These are phyloP conservation scores for Helicoverpa armigera DNA, from an alignment of 1,140 invertebrate species.

Conservation along the genomic window DNA sequence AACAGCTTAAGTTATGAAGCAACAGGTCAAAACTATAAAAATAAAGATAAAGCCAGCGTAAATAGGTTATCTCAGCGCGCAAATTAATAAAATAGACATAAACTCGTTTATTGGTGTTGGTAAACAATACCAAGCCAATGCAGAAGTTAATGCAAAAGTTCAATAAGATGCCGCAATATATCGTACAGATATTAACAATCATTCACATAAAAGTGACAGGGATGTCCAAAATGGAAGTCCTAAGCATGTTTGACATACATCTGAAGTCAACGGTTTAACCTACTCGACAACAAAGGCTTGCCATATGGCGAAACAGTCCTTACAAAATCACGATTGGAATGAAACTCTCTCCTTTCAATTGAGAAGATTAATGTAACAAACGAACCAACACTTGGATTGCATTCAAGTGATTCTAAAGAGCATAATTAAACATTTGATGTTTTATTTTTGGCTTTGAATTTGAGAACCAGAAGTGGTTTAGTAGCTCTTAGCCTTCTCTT, in stretches of 20 bases:
- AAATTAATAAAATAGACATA: slow-evolving; percentile 30
- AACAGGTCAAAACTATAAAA: neutral
- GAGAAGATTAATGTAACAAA: slow-evolving; percentile 34
- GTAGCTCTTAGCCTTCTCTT: slow-evolving; percentile 10
- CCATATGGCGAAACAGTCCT: slow-evolving; percentile 40
- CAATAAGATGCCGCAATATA: neutral
- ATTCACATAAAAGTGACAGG: too few relatives aligned
- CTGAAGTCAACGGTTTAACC: neutral
- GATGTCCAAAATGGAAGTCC: neutral
- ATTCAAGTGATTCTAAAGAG: slow-evolving; percentile 43
- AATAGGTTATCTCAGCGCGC: slow-evolving; percentile 14
- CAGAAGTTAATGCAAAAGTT: neutral
- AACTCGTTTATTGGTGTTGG: neutral
- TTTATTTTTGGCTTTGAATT: slow-evolving; percentile 41
- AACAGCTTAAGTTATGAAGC: neutral
- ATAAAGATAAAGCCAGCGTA: neutral
- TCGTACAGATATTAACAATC: too few relatives aligned
- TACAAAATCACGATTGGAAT: neutral
- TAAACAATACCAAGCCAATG: neutral
- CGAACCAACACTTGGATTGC: slow-evolving; percentile 1
- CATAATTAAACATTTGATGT: slow-evolving; percentile 36
- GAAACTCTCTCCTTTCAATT: slow-evolving; percentile 29
- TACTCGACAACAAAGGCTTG: slow-evolving; percentile 5
- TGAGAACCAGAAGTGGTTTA: slow-evolving; percentile 5
- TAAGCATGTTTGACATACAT: slow-evolving; percentile 17